Evolutionary conservation across 2,113 vertebrate species (phyloP).

Genomic region (Sander vitreus): DNA sequence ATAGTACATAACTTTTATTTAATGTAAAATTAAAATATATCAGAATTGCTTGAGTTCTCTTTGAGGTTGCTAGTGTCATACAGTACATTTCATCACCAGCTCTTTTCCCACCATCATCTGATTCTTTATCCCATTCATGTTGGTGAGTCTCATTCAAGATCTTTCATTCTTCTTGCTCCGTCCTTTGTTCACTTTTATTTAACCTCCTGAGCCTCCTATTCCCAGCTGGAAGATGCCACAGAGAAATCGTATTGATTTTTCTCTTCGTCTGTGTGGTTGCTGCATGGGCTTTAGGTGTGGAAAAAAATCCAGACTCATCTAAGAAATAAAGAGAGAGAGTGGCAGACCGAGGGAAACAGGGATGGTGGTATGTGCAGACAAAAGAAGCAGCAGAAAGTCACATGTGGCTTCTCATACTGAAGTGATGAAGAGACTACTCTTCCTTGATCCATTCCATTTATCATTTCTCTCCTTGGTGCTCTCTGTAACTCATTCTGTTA

Average conservation of each 20-base stretch:
- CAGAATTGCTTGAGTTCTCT: background rate
- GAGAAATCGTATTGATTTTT: slow-evolving; percentile 73
- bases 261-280: slow-evolving; percentile 50
- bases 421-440: slow-evolving; percentile 29
- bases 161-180: slow-evolving; percentile 59
- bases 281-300: slow-evolving; percentile 3
- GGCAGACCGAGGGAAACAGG: background rate
- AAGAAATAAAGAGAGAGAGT: slow-evolving; percentile 22
- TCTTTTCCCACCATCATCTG: background rate
- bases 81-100: slow-evolving; percentile 18
- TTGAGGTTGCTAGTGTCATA: background rate
- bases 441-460: background rate
- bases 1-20: background rate
- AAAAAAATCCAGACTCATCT: slow-evolving; percentile 29
- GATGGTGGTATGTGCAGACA: slow-evolving; percentile 24
- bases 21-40: background rate
- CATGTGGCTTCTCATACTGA: slow-evolving; percentile 15
- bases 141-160: slow-evolving; percentile 51
- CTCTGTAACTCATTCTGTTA: background rate
- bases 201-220: slow-evolving; percentile 61
- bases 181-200: slow-evolving; percentile 69
- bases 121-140: slow-evolving; percentile 19
- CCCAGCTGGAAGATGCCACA: slow-evolving; percentile 58
- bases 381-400: slow-evolving; percentile 14
- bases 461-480: background rate